Conservation (phyloP, 1,140 invertebrate species). For the Drosophila nannoptera region DNA sequence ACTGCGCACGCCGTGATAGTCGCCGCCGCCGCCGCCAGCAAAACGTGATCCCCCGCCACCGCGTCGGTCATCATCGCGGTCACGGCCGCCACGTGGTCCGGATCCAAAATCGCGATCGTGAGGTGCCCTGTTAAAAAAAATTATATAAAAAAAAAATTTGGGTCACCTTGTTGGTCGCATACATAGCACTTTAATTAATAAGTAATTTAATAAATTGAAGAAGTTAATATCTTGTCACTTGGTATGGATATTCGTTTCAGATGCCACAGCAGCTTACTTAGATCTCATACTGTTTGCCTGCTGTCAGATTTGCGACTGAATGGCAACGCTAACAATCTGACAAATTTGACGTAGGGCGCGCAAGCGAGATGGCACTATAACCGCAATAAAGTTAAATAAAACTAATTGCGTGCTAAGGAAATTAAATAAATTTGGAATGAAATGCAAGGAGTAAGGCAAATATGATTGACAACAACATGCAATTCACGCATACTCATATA, state of each 20-base stretch:
- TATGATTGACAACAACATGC: conserved; percentile 77
- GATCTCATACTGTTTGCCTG: conserved; percentile 31
- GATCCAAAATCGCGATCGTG: conserved; percentile 74
- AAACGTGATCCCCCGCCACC: conserved; percentile 69
- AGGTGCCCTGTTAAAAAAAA: conserved; percentile 64
- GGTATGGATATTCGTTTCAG: no score
- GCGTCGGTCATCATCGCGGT: conserved; percentile 72
- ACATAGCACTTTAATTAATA: neutral
- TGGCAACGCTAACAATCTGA: conserved; percentile 70
- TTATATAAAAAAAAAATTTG: neutral
- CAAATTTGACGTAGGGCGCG: conserved; percentile 39
- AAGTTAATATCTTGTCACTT: neutral
- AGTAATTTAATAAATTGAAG: neutral
- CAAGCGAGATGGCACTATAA: conserved; percentile 55
- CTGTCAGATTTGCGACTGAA: conserved; percentile 28
- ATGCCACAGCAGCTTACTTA: conserved; percentile 23
- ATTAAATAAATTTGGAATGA: conserved; percentile 77
- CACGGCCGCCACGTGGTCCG: conserved; percentile 73
- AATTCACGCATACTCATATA: conserved; percentile 29
- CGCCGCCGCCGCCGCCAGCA: conserved; percentile 65
- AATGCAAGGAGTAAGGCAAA: conserved; percentile 73
- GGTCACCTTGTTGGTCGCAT: no score
- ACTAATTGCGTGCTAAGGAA: conserved; percentile 76
- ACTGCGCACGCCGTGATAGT: conserved; percentile 69
- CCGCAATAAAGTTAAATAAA: conserved; percentile 78